A percentile compares a stretch with the other conserved stretches of the same genome.
Evolutionary conservation across 2,113 vertebrate species (phyloP).

Genomic region (Oncorhynchus clarkii): DNA sequence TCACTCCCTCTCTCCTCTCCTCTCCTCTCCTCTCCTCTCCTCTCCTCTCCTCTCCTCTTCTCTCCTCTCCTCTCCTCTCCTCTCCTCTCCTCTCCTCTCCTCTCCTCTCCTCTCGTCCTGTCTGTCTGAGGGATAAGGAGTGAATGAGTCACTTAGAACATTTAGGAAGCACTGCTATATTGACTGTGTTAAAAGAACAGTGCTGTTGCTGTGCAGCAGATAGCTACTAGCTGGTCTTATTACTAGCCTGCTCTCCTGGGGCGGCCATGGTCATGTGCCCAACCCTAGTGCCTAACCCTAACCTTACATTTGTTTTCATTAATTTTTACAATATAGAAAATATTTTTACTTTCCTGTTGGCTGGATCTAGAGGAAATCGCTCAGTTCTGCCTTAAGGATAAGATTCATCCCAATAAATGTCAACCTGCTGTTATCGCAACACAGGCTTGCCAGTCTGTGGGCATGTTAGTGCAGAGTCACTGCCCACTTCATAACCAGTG

Average conservation of each 20-base stretch:
- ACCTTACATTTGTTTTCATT: no score
- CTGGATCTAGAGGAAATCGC: no score
- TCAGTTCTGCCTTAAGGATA: no score
- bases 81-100: conserved; percentile 13
- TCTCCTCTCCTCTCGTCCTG: conserved; percentile 33
- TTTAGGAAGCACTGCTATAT: conserved; percentile 39
- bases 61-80: conserved; percentile 35
- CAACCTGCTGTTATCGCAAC: no score
- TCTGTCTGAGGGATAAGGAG: conserved; percentile 49
- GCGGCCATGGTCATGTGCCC: conserved; percentile 47
- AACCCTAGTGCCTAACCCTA: conserved; percentile 30
- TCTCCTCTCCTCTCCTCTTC: no score
- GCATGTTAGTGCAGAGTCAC: no score
- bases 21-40: no score
- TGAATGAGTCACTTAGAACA: conserved; percentile 43
- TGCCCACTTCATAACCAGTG: neutral
- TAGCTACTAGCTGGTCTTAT: conserved; percentile 36
- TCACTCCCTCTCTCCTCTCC: no score
- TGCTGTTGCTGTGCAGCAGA: conserved; percentile 35
- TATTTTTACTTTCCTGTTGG: no score
- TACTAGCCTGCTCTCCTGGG: conserved; percentile 32
- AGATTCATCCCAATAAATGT: no score
- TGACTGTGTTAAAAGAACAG: conserved; percentile 50
- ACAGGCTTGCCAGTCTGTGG: no score
- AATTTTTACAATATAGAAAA: no score